These are phyloP conservation scores for Hemibagrus wyckioides DNA, from an alignment of 2,113 vertebrate species.

Conservation along the genomic window DNA sequence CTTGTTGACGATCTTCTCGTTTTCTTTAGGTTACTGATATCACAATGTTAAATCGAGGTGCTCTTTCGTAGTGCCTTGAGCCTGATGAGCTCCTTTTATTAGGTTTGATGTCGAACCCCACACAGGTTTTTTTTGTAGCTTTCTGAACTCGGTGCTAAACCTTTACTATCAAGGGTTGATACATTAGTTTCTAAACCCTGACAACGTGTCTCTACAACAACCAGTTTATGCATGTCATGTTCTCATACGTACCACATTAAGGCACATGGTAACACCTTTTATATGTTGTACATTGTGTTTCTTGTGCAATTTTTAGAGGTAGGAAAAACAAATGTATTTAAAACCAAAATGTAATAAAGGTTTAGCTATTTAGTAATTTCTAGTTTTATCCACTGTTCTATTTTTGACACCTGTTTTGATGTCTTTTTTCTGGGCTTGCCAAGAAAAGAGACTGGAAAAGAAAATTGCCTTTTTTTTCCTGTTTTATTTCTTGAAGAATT, in stretches of 20 bases:
- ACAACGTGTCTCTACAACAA: slow-evolving; percentile 17
- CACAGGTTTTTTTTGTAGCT: slow-evolving; percentile 1
- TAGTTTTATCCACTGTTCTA: slow-evolving; percentile 50
- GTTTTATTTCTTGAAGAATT: slow-evolving; percentile 45
- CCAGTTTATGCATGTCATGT: slow-evolving; percentile 45
- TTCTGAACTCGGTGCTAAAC: slow-evolving; percentile 66
- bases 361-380: slow-evolving; percentile 57
- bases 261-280: neutral
- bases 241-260: neutral
- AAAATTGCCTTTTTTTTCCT: neutral
- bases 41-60: slow-evolving; percentile 28
- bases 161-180: slow-evolving; percentile 41
- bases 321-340: slow-evolving; percentile 39
- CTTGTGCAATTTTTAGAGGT: slow-evolving; percentile 54
- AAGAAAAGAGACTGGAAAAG: slow-evolving; percentile 38
- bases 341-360: slow-evolving; percentile 59
- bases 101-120: neutral
- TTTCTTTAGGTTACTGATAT: slow-evolving; percentile 58
- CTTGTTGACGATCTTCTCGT: neutral
- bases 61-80: slow-evolving; percentile 67
- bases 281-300: slow-evolving; percentile 50
- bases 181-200: slow-evolving; percentile 36
- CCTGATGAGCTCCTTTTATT: neutral
- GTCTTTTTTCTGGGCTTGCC: neutral
- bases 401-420: slow-evolving; percentile 25